Base-by-base conservation (phyloP, 2,113 vertebrate species). In the Dipodomys merriami region DNA sequence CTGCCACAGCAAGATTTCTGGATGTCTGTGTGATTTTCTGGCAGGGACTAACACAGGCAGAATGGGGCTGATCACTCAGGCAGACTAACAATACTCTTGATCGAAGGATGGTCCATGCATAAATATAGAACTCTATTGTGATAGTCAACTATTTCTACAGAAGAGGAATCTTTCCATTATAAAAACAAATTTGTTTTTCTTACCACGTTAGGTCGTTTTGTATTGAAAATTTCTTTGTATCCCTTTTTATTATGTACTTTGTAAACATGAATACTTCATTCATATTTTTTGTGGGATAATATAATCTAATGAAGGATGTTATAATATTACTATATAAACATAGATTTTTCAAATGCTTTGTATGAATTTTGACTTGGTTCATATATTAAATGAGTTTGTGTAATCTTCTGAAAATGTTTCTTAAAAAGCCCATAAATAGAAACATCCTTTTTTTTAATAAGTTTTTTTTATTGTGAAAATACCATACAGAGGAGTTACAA, bases 251-350 rank as follows among this genome's bases (percentile, higher is more conserved):
- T 85, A 69, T 1, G 72, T 1, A 57, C 35, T 39, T 39, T 57
- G 33, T 92, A 78, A 89, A 67, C 33, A 83, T 88, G 6, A 90
- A 92, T 44, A 92, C 35, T 78, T 86, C 19, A 80, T 93, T 91
- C 12, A 74, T 78, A 83, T 60, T 33, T 10, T 85, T 62, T 5
- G 35, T 39, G 35, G 35, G 35, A 39, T 3, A 39, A 4, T 39
- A 39, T 39, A 4, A 39, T 39, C 3, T 39, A 39, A 4, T 85
- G 83, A 91, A 22, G 22, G 68, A 71, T 80, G n/a, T 35, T 74
- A 86, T 64, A 90, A 83, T 80, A 62, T 13, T 83, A 22, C 80
- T 83, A 5, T 84, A 4, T 86, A 33, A 76, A 35, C 23, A 46
- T 77, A 68, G 79, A 39, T 89, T 39, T 95, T 92, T 91, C 0